Evolutionary conservation across 2,797 vertebrate genomes (phyloP), one percentile per base, ranked within the genome.

Genomic region (Rhodeus uyekii): DNA sequence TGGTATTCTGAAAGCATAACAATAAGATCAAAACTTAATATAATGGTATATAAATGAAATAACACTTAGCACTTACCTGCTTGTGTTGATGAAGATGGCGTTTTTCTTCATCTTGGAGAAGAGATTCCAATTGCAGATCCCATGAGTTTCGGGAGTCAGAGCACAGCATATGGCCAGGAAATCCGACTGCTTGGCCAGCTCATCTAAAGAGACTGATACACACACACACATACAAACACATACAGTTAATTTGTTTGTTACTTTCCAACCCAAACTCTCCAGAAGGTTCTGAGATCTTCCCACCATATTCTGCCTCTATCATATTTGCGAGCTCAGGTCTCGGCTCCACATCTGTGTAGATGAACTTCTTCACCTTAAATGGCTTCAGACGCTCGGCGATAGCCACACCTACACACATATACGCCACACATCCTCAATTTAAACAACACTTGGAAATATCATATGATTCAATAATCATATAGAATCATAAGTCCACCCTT

Each of bases 341-440:
- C 3, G 92, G 94, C 3, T 34, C 90, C 24, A 93, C 87, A 67
- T 96, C 95, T 46, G 95, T 93, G 88, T 96, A 96, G 67, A 96
- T 92, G 85, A 96, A 96, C 86, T 91, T 96, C 88, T 95, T 95
- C 13, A 96, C 95, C 83, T 95, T 96, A 86, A 96, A 96, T 44
- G 95, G 92, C 53, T 94, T 95, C 76, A 96, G 89, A 7, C 95
- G 94, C 53, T 95, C 92, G 34, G 93, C 94, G 1, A 96, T 95
- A 14, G 95, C 95, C 85, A 96, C 92, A 63, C 95, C 96, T 96
- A 88, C 71, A 78, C 34, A 78, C 68, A 86, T 16, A 50, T 1
- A 67, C 29, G 68, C 5, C 69, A 72, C 44, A 53, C 46, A 73
- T 16, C 12, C 19, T 53, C n/a, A 53, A 24, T 14, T 67, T 38